Conservation (phyloP, 64 coral and sea anemone genomes). For the Stichodactyla helianthus region DNA sequence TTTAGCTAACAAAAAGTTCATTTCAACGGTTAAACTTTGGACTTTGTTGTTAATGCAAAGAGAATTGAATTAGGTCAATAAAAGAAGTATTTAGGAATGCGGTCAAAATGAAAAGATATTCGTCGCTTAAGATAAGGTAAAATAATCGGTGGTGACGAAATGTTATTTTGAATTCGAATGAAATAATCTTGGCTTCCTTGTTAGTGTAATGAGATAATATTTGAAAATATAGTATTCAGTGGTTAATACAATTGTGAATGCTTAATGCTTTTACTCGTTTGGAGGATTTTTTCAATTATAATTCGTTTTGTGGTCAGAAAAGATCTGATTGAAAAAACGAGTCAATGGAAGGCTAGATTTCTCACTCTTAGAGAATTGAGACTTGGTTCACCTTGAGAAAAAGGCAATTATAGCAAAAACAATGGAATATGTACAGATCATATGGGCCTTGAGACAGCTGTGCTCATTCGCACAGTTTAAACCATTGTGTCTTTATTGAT, state of each 20-base stretch:
- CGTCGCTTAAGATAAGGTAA: background rate
- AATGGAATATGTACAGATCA: slow-evolving; percentile 68
- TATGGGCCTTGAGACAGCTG: slow-evolving; percentile 59
- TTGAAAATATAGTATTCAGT: background rate
- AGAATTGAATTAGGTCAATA: background rate
- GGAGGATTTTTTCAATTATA: background rate
- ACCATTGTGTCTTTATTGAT: slow-evolving; percentile 46
- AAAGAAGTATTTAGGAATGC: background rate
- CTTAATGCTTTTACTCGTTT: background rate
- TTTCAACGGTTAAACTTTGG: background rate
- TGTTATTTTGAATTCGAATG: background rate
- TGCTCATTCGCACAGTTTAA: slow-evolving; percentile 65
- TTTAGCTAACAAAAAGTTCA: slow-evolving; percentile 48
- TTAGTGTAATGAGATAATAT: background rate
- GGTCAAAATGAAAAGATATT: background rate
- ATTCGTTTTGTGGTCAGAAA: background rate
- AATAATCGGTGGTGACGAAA: background rate
- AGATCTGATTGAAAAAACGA: background rate
- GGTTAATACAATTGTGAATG: background rate
- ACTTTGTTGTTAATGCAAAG: background rate
- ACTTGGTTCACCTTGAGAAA: background rate
- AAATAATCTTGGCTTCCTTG: background rate
- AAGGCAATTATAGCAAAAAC: slow-evolving; percentile 19
- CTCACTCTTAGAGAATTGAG: background rate
- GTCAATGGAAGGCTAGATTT: background rate